Evolutionary conservation across 1,140 invertebrate genomes (phyloP), one percentile per base, ranked within the genome.

Genomic region (Phthorimaea operculella): DNA sequence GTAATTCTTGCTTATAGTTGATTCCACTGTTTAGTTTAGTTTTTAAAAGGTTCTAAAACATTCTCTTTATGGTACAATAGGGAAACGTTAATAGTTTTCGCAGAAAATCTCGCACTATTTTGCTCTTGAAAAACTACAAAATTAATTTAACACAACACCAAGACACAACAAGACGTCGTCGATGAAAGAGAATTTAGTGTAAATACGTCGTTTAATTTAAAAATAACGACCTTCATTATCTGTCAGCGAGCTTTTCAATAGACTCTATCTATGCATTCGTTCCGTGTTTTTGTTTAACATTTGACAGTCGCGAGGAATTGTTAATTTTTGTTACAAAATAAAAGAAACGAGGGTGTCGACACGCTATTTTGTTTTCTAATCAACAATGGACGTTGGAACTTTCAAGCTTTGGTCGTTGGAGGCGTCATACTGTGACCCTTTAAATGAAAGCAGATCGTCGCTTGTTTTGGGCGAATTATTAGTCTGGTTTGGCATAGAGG

Each of bases 401-500:
- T 81, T 79, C 72, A 57, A 45, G 21, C 21, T 28, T 28, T 28
- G 21, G 21, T 28, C 45, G 33, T 21, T 68, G 55, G 51, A 62
- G 74, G 74, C 78, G 67, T 81, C 79, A 74, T 72, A 76, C 76
- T 66, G 80, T 66, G 79, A 69, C 70, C 74, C 72, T 74, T 74
- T 76, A 59, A 58, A 67, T 53, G 67, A 66, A 66, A 75, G 68
- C 66, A 59, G 62, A 60, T 34, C 55, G 51, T 70, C 59, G 49
- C 67, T 80, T 81, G 75, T 83, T 84, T 81, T 76, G 70, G 62
- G 78, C 76, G 73, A 83, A 85, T 85, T 79, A 85, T 85, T 79
- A 82, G 66, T 85, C 76, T 85, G 81, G 81, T 85, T 83, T 81
- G 64, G 66, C 65, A 83, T 76, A 83, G 66, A 78, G 62, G 68